Base-by-base conservation (phyloP, 2,113 vertebrate genomes). In the Notothenia rossii region DNA sequence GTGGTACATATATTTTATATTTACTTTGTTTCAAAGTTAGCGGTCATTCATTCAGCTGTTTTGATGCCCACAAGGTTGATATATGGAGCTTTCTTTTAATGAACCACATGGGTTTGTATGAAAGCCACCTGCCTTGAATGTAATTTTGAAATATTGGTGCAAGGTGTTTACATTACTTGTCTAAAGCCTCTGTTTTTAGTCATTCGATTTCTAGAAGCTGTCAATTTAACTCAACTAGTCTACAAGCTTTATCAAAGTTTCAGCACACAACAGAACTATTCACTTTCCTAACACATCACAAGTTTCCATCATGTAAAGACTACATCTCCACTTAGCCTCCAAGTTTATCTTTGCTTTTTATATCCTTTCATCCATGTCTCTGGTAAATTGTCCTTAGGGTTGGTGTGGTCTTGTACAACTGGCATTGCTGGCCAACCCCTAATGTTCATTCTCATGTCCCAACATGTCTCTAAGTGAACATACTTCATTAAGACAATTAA, bases 401-500 rank as follows among this genome's bases (percentile, higher is more conserved):
- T 63, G 20, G 29, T 50, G 18, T 50, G 18, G 29, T 79, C 65
- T 81, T 10, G 46, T 64, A 45, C 73, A 67, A 36, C 58, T 29
- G 65, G 63, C 43, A 22, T 54, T 46, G 60, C 63, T 40, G 43
- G 66, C 64, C 72, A 59, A 71, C 22, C 55, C 53, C 66, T 53
- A 75, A 88, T 79, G 71, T 77, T 76, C 64, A 33, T 45, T 65
- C 73, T 68, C 4, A 18, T 75, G 40, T 81, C 50, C 36, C 45
- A 53, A 79, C 76, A 75, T 62, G 64, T 79, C 73, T 83, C 51
- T 12, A 55, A 66, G 25, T 56, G 60, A 83, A 20, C 46, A 15
- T 71, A 65, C 77, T 77, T 90, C 77, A 90, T 90, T 90, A 92
- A 91, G 70, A 86, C 70, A 87, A 92, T 93, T 90, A 89, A 56